These are phyloP conservation scores for Catotricha subobsoleta DNA, from an alignment of 2,888 invertebrate species.

Conservation along the genomic window DNA sequence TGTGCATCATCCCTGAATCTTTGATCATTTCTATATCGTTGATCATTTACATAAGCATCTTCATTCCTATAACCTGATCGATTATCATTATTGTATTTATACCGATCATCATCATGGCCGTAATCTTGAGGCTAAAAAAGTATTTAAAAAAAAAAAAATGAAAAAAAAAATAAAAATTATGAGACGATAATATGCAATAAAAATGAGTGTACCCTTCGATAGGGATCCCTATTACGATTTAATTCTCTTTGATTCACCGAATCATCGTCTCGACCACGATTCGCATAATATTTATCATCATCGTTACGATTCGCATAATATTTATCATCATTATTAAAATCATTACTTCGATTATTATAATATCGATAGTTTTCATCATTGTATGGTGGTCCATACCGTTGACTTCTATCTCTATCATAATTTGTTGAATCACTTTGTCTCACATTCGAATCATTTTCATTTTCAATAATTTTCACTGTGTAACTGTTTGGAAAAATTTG, in stretches of 20 bases:
- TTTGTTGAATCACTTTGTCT: constrained; percentile 1
- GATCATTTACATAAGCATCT: not conserved
- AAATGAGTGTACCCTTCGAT: too few relatives aligned
- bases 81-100: too few relatives aligned
- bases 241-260: too few relatives aligned
- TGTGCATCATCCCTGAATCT: constrained; percentile 23
- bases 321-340: not conserved
- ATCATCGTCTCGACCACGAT: too few relatives aligned
- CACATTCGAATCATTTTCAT: constrained; percentile 1
- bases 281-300: constrained; percentile 1
- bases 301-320: constrained; percentile 5
- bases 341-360: constrained; percentile 18
- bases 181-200: too few relatives aligned
- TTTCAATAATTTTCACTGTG: constrained; percentile 11
- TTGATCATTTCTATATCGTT: not conserved
- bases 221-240: too few relatives aligned
- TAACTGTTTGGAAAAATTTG: constrained; percentile 24
- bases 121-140: not conserved
- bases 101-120: not conserved
- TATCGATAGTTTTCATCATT: constrained; percentile 20
- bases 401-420: constrained; percentile 24
- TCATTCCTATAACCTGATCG: not conserved
- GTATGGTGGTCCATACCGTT: constrained; percentile 27
- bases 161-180: too few relatives aligned
- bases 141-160: not conserved